These are phyloP conservation scores for Delia radicum DNA, from an alignment of 1,140 invertebrate species.

Conservation along the genomic window DNA sequence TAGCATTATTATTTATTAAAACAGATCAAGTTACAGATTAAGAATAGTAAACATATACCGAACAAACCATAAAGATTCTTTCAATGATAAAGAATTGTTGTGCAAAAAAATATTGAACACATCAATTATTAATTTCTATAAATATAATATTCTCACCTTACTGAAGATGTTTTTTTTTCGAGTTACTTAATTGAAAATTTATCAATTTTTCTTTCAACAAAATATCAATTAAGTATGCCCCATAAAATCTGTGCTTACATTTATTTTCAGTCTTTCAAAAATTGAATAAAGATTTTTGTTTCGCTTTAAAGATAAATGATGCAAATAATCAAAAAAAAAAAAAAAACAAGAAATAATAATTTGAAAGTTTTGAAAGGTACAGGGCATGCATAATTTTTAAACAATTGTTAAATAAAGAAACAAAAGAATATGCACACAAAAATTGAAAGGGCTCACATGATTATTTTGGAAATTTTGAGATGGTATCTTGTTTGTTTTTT, in stretches of 20 bases:
- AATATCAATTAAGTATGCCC: not conserved
- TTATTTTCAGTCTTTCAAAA: not conserved
- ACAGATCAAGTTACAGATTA: not conserved
- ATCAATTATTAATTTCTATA: not conserved
- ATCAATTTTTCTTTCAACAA: too few species aligned
- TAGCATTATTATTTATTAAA: slow-evolving; percentile 18
- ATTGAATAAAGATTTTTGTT: not conserved
- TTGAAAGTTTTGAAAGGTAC: slow-evolving; percentile 7
- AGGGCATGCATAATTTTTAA: not conserved
- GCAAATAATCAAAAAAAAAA: too few species aligned
- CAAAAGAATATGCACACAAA: not conserved
- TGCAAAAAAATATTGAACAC: not conserved
- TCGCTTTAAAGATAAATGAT: slow-evolving; percentile 6
- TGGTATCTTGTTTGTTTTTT: not conserved
- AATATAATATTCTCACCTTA: too few species aligned
- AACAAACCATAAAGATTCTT: not conserved
- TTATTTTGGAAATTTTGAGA: slow-evolving; percentile 1
- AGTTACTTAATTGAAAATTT: too few species aligned
- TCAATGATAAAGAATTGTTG: not conserved
- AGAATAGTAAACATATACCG: not conserved
- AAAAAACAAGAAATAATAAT: slow-evolving; percentile 10
- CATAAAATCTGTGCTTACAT: too few species aligned
- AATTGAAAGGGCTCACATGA: slow-evolving; percentile 13
- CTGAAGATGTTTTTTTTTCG: too few species aligned
- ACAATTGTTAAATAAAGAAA: slow-evolving; percentile 9